Conservation (phyloP, 2,113 vertebrate species). For the Alectura lathami region DNA sequence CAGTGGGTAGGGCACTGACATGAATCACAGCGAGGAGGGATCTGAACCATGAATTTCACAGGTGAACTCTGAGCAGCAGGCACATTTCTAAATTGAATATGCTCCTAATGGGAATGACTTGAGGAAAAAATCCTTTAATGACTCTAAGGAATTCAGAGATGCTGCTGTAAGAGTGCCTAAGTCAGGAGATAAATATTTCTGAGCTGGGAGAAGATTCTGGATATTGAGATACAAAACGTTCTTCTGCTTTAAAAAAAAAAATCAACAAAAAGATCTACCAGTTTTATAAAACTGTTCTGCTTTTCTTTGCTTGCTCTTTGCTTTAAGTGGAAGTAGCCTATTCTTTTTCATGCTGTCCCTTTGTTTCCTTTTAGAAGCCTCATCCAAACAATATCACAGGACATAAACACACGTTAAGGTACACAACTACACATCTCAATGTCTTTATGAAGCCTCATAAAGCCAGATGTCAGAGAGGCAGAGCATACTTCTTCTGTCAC, state of each 20-base stretch:
- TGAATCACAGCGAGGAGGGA: background rate
- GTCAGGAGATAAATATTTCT: slow-evolving; percentile 4
- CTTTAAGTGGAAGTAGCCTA: background rate
- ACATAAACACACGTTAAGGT: background rate
- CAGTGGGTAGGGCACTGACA: background rate
- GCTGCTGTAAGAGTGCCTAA: background rate
- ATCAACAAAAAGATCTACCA: background rate
- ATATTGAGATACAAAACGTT: background rate
- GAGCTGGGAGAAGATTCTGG: slow-evolving; percentile 4
- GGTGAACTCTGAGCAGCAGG: background rate
- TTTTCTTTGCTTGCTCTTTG: background rate
- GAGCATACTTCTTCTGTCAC: background rate
- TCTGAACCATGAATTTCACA: background rate
- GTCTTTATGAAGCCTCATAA: background rate
- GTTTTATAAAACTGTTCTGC: background rate
- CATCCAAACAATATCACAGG: background rate
- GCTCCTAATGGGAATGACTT: slow-evolving; percentile 49
- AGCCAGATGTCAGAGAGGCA: background rate
- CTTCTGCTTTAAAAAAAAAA: background rate
- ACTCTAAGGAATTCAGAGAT: slow-evolving; percentile 25
- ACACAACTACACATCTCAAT: background rate
- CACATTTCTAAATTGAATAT: slow-evolving; percentile 38
- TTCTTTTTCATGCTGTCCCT: background rate
- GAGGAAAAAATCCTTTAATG: slow-evolving; percentile 48
- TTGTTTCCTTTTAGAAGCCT: background rate